A percentile compares a stretch with the other conserved stretches of the same genome.
Conservation (phyloP, 2,113 vertebrate species). For the Podarcis raffonei region DNA sequence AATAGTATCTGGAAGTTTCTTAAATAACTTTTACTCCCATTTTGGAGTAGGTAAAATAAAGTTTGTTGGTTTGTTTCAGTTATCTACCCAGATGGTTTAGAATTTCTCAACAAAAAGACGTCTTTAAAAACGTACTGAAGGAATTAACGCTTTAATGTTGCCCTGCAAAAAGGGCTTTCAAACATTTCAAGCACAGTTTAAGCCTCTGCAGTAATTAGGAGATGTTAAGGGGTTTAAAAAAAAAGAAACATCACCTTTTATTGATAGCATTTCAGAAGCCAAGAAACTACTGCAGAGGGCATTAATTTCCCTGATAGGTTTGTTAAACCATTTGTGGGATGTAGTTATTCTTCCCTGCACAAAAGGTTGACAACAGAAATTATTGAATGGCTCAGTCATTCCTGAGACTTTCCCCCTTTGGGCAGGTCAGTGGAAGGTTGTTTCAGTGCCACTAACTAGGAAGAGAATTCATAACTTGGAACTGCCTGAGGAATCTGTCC, state of each 20-base stretch:
- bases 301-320: slow-evolving; percentile 47
- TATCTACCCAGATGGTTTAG: neutral
- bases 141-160: slow-evolving; percentile 28
- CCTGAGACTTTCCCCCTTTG: slow-evolving; percentile 42
- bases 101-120: neutral
- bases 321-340: slow-evolving; percentile 44
- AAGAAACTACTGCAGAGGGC: slow-evolving; percentile 58
- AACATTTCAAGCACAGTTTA: neutral
- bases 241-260: slow-evolving; percentile 35
- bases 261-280: slow-evolving; percentile 22
- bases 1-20: neutral
- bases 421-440: slow-evolving; percentile 55
- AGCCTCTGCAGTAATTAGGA: slow-evolving; percentile 9
- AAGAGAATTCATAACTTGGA: slow-evolving; percentile 16
- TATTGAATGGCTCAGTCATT: slow-evolving; percentile 55
- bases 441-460: slow-evolving; percentile 43
- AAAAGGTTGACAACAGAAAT: slow-evolving; percentile 55
- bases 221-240: slow-evolving; percentile 5
- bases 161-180: slow-evolving; percentile 9
- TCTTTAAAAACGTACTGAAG: neutral
- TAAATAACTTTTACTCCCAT: slow-evolving; percentile 12
- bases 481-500: slow-evolving; percentile 61
- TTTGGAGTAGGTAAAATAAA: neutral
- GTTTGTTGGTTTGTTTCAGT: slow-evolving; percentile 2
- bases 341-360: slow-evolving; percentile 44